These are phyloP conservation scores for Rhea americana DNA, from an alignment of 2,113 vertebrate species.

Conservation along the genomic window DNA sequence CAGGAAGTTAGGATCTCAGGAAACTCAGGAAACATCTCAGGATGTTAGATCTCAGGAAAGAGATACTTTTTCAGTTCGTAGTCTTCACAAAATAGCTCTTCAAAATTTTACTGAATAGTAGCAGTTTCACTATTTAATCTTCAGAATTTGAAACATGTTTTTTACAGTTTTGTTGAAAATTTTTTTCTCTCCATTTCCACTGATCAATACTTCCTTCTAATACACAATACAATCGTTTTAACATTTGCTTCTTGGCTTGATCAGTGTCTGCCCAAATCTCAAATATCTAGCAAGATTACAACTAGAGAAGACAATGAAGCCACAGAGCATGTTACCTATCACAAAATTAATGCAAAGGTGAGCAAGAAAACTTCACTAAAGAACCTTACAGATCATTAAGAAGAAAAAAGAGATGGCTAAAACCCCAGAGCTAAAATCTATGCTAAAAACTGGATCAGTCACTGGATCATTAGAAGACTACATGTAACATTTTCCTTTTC, in stretches of 20 bases:
- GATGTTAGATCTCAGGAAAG: neutral
- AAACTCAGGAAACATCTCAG: too few species aligned
- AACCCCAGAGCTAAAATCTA: neutral
- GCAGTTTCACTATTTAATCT: neutral
- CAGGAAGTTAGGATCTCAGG: too few species aligned
- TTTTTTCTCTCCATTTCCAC: neutral
- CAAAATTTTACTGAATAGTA: neutral
- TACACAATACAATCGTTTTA: neutral
- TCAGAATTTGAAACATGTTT: neutral
- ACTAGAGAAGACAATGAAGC: neutral
- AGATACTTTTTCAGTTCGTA: neutral
- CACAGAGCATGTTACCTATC: neutral
- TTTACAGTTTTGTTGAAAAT: neutral
- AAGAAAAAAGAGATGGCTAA: neutral
- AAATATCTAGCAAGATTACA: neutral
- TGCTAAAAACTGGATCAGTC: neutral
- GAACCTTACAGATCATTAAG: neutral
- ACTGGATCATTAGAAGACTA: neutral
- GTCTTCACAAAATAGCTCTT: neutral
- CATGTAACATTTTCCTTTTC: neutral
- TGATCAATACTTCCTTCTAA: neutral
- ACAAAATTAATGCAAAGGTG: neutral
- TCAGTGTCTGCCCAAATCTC: neutral
- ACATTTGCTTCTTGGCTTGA: neutral
- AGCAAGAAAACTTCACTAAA: neutral